These are phyloP conservation scores for Megathymus violae DNA, from an alignment of 1,140 invertebrate species.

Conservation along the genomic window DNA sequence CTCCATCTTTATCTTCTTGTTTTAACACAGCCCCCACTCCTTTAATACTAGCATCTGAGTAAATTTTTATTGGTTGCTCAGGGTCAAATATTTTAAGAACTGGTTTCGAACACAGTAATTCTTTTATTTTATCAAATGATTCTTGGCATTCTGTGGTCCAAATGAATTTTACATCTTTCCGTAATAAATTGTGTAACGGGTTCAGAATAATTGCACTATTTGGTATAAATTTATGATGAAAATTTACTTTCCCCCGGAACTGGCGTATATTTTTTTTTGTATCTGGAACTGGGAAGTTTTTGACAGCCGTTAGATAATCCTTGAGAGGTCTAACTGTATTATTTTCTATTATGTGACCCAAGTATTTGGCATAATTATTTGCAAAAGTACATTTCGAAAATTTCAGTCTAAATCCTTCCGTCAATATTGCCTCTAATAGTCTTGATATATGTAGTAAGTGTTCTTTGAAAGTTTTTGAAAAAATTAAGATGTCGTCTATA, in stretches of 20 bases:
- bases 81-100: conserved; percentile 7
- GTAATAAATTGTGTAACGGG: conserved; percentile 18
- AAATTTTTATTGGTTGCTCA: conserved; percentile 14
- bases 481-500: conserved; percentile 22
- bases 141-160: conserved; percentile 19
- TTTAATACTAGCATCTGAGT: conserved; percentile 14
- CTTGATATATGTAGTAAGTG: conserved; percentile 10
- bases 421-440: conserved; percentile 10
- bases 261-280: conserved; percentile 10
- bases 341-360: conserved; percentile 20
- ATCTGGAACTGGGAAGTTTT: conserved; percentile 7
- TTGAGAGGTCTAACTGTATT: conserved; percentile 19
- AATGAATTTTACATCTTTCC: conserved; percentile 19
- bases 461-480: conserved; percentile 21
- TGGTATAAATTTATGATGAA: conserved; percentile 21
- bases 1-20: not conserved
- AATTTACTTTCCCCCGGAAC: conserved; percentile 14
- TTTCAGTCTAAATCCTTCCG: conserved; percentile 22
- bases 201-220: conserved; percentile 14
- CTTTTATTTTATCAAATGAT: conserved; percentile 25
- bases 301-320: conserved; percentile 13
- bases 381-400: conserved; percentile 28
- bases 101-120: conserved; percentile 15
- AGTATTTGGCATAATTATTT: not conserved
- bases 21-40: conserved; percentile 17